Evolutionary conservation across 2,888 invertebrate genomes (phyloP).

Genomic region (Leucophenga maculata): DNA sequence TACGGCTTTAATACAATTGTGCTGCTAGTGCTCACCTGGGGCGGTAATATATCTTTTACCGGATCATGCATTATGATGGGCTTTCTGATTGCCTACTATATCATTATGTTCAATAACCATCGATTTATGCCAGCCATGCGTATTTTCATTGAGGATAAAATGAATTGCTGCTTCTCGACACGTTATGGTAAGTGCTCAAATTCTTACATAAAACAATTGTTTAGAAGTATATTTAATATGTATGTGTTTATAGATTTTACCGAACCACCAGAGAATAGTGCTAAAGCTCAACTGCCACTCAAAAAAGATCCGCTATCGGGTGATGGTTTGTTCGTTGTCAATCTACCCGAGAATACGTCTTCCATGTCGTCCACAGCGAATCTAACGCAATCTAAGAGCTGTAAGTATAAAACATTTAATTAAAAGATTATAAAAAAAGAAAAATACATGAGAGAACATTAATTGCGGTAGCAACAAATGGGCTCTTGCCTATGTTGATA

Average conservation of each 20-base stretch:
- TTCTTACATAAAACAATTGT: background rate
- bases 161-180: slow-evolving; percentile 70
- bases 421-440: too few relatives aligned
- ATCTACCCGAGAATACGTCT: slow-evolving; percentile 66
- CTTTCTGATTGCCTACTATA: slow-evolving; percentile 83
- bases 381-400: slow-evolving; percentile 64
- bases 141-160: slow-evolving; percentile 69
- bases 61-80: slow-evolving; percentile 83
- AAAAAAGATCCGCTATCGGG: slow-evolving; percentile 68
- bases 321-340: slow-evolving; percentile 68
- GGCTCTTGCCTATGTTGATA: too few relatives aligned
- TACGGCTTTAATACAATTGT: slow-evolving; percentile 82
- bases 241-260: slow-evolving; percentile 67
- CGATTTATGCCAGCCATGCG: slow-evolving; percentile 73
- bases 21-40: slow-evolving; percentile 83
- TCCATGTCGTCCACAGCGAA: slow-evolving; percentile 67
- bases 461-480: too few relatives aligned
- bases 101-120: slow-evolving; percentile 80
- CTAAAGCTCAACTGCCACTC: slow-evolving; percentile 68
- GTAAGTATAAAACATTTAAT: slow-evolving; percentile 52
- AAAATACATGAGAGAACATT: too few relatives aligned
- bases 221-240: background rate
- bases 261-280: slow-evolving; percentile 69
- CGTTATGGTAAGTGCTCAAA: slow-evolving; percentile 70
- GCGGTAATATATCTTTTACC: slow-evolving; percentile 84